Base-by-base conservation (phyloP, 1,140 invertebrate species). In the Orchestia grillus region DNA sequence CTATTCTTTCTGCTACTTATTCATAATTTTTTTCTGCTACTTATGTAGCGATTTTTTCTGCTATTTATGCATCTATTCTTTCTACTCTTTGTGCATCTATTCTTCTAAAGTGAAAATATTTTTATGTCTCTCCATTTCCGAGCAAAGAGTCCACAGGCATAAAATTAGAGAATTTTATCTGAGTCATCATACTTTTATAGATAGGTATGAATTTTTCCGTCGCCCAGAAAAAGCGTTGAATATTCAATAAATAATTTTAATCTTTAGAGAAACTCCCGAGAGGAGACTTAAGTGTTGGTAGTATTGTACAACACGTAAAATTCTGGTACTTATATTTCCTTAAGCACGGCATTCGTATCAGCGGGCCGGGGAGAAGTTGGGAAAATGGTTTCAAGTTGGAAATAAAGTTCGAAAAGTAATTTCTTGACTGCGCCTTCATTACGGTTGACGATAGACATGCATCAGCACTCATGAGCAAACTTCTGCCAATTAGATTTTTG, bases 401-500 rank as follows among this genome's bases (percentile, higher is more conserved):
- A 42, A 90, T 90, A 44, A 90, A 44, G 41, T 41, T 44, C 15
- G n/a, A 44, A 90, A 90, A 42, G 88, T 90, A 42, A 42, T 90
- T 42, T 44, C 41, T 41, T 90, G 88, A 90, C 92, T 94, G 92
- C 44, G 44, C 92, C 41, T 44, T 94, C 92, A 47, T 94, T 94
- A 94, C 44, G 11, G 92, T 44, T n/a, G 92, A 45, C 92, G 92
- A 94, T 94, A 47, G 88, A 47, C 92, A 94, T 94, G 92, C 92
- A 94, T 94, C 92, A 94, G 40, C 92, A n/a, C 44, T 94, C 92
- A 94, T 94, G 43, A 47, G 44, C 92, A 44, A 94, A 94, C 41
- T 94, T 94, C 43, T 94, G 92, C 92, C 41, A 94, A 94, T 94
- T 44, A 94, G 92, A 94, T 94, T 94, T 94, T 94, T 94, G 92